phyloP scores from a whole-genome alignment of 1,140 invertebrate species.

The Drosophila littoralis region DNA sequence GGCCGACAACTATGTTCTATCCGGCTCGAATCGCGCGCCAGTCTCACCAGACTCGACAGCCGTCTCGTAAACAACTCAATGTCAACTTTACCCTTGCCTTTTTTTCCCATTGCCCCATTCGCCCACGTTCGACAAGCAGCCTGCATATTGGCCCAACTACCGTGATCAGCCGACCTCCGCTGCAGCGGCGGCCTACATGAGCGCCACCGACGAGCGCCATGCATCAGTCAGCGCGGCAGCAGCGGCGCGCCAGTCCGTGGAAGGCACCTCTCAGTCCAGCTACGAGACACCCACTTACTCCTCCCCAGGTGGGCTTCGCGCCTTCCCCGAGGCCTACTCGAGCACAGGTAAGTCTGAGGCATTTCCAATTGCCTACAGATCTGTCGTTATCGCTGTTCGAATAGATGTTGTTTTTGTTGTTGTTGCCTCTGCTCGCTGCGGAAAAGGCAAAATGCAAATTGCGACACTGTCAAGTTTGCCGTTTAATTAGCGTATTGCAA shows the following conservation, averaged over 20 bases:
- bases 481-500: slow-evolving; percentile 73
- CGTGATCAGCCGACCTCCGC: slow-evolving; percentile 77
- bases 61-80: slow-evolving; percentile 60
- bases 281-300: slow-evolving; percentile 84
- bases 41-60: slow-evolving; percentile 3
- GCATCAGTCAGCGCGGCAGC: slow-evolving; percentile 69
- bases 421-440: slow-evolving; percentile 11
- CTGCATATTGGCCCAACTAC: slow-evolving; percentile 81
- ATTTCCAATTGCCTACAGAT: slow-evolving; percentile 18
- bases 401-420: slow-evolving; percentile 2
- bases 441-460: slow-evolving; percentile 45
- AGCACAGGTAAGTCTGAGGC: slow-evolving; percentile 72
- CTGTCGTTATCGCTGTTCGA: slow-evolving; percentile 8
- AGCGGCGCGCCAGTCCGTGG: slow-evolving; percentile 81
- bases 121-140: background rate
- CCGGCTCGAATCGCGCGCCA: slow-evolving; percentile 13
- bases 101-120: background rate
- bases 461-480: slow-evolving; percentile 63
- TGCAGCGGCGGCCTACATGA: slow-evolving; percentile 80
- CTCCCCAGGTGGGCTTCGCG: slow-evolving; percentile 77
- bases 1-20: slow-evolving; percentile 1
- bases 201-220: slow-evolving; percentile 79
- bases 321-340: slow-evolving; percentile 82
- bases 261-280: slow-evolving; percentile 83
- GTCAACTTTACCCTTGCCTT: slow-evolving; percentile 30